phyloP scores from a whole-genome alignment of 2,113 vertebrate genomes.

The Calonectris borealis region DNA sequence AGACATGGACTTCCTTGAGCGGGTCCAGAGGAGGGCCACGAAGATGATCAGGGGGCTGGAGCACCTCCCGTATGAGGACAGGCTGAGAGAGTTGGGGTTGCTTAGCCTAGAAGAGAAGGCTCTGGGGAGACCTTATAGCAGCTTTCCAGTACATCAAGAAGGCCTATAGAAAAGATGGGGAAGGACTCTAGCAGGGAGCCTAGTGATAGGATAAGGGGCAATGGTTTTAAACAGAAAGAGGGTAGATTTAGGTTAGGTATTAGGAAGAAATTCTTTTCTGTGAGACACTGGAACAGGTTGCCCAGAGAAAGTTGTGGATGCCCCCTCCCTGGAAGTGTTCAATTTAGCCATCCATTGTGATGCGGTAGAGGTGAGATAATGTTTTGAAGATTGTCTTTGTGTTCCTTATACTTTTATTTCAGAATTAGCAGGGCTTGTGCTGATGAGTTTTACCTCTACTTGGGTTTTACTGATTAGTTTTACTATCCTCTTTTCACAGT shows the following conservation, averaged over 20 bases:
- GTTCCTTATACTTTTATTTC: not conserved
- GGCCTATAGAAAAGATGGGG: not conserved
- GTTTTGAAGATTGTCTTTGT: not conserved
- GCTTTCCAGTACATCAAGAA: not conserved
- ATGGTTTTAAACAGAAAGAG: not conserved
- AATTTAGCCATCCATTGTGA: not conserved
- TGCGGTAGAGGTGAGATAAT: not conserved
- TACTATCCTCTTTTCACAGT: not conserved
- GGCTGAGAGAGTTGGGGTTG: not conserved
- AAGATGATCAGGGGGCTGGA: not conserved
- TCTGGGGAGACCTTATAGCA: not conserved
- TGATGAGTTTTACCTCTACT: not conserved
- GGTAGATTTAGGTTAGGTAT: too few species aligned
- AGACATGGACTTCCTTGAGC: rapidly evolving
- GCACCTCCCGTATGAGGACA: not conserved
- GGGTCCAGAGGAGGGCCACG: not conserved
- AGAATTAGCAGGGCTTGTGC: not conserved
- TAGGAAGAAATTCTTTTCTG: not conserved
- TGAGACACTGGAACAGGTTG: not conserved
- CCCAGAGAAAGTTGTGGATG: not conserved
- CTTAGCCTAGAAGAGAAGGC: not conserved
- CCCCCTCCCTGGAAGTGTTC: not conserved
- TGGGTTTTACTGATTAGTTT: not conserved
- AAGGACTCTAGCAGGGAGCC: not conserved
- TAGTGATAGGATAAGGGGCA: not conserved